Base-by-base conservation (phyloP, 2,888 invertebrate species). In the Plagodis pulveraria region DNA sequence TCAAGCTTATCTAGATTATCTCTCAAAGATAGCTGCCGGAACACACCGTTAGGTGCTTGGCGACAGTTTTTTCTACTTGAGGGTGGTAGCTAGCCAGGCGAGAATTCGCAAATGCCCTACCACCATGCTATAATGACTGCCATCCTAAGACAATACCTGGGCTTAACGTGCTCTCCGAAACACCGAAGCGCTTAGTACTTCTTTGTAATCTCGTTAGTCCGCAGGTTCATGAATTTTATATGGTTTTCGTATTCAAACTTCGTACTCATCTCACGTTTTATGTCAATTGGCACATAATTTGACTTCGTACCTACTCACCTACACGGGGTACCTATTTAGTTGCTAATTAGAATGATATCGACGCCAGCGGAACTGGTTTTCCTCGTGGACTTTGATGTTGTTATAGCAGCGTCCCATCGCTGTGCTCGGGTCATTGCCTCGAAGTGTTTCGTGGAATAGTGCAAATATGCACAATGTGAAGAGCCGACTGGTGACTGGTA, bases 121-220 rank as follows among this genome's bases (percentile, higher is more conserved):
- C n/a, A n/a, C n/a, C n/a, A n/a, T n/a, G n/a, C n/a, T n/a, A n/a
- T n/a, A n/a, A n/a, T n/a, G n/a, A n/a, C n/a, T n/a, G n/a, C n/a
- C n/a, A n/a, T n/a, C n/a, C n/a, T n/a, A n/a, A n/a, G n/a, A n/a
- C n/a, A n/a, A n/a, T n/a, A n/a, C n/a, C n/a, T n/a, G n/a, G n/a
- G n/a, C n/a, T n/a, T n/a, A n/a, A n/a, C n/a, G n/a, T n/a, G n/a
- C n/a, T n/a, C n/a, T n/a, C n/a, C n/a, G n/a, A n/a, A n/a, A n/a
- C n/a, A n/a, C n/a, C n/a, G n/a, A n/a, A n/a, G n/a, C 57, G 71
- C 76, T 77, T 77, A 74, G 74, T 74, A 66, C 73, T 81, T 78
- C 76, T 76, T 77, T 70, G 72, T 74, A 65, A 67, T 74, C 71
- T 71, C 57, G 60, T 57, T 60, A 65, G 69, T 68, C 67, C 59